Base-by-base conservation (phyloP, 2,888 invertebrate species). In the Synergus itoensis region DNA sequence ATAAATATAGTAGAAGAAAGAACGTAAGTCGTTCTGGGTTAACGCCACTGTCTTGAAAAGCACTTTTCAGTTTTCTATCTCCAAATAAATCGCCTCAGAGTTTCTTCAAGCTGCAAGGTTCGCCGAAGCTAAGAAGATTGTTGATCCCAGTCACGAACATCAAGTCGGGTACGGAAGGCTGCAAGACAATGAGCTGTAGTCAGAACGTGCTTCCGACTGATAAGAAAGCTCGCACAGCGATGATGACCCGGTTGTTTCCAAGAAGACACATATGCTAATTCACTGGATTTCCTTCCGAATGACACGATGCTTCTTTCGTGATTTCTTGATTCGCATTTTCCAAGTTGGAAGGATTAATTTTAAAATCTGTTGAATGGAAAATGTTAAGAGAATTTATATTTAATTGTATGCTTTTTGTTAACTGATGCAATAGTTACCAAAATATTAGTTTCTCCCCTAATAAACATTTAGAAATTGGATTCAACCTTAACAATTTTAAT, bases 61-160 rank as follows among this genome's bases (percentile, higher is more conserved):
- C 8, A 12, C 53, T n/a, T 53, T 7, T 8, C 8, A n/a, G 53
- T 53, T 53, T 53, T 53, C n/a, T 36, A 28, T 63, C 36, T 63
- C 14, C 21, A 16, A 16, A 36, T 36, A 63, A 36, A 63, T 36
- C 63, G 28, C 8, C 5, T 14, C 36, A 14, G 12, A 63, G 14
- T 36, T 36, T 63, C 14, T 16, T 16, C 63, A 63, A 12, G 0
- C 14, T 36, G 14, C 14, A 36, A 36, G 16, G 36, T 21, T 53
- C 53, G 16, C 63, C 21, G 7, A 16, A 12, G 36, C 36, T 63
- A 63, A 63, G 63, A 63, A 53, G 8, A 53, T 63, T 63, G 63
- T 63, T 63, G 63, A 63, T 63, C 36, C 36, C 36, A 63, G 63
- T 63, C 63, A 63, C 63, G 63, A 36, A 28, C 63, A 63, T 63